phyloP scores from a whole-genome alignment of 1,140 invertebrate genomes.

The Brachionus sp. region DNA sequence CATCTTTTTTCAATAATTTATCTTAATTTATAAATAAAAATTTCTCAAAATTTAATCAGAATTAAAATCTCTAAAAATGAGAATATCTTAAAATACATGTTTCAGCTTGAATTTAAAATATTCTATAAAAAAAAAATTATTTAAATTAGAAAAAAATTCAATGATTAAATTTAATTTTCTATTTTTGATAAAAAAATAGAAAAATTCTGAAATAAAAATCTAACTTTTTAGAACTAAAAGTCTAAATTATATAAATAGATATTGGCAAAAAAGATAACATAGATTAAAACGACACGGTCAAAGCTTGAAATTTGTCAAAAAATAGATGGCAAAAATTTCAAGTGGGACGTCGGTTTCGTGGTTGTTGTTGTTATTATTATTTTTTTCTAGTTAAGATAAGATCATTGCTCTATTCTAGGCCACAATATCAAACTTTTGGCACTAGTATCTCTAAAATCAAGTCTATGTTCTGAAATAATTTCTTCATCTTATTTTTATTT shows the following conservation, averaged over 20 bases:
- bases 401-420: conserved; percentile 13
- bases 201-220: no score
- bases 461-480: not conserved
- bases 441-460: conserved; percentile 20
- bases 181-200: no score
- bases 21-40: no score
- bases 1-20: no score
- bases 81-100: no score
- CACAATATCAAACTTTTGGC: not conserved
- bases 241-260: not conserved
- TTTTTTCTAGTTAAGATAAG: not conserved
- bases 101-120: no score
- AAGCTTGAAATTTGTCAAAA: not conserved
- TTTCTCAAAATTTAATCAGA: no score
- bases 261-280: not conserved
- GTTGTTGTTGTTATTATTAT: not conserved
- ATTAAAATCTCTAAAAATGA: no score
- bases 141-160: no score
- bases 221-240: no score
- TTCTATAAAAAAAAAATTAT: no score
- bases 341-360: not conserved
- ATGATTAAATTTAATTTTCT: not conserved
- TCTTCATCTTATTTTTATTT: not conserved
- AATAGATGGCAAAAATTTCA: conserved; percentile 2
- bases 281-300: conserved; percentile 25